Evolutionary conservation across 2,888 invertebrate genomes (phyloP), one percentile per base, ranked within the genome.

Genomic region (Mythimna pallens): DNA sequence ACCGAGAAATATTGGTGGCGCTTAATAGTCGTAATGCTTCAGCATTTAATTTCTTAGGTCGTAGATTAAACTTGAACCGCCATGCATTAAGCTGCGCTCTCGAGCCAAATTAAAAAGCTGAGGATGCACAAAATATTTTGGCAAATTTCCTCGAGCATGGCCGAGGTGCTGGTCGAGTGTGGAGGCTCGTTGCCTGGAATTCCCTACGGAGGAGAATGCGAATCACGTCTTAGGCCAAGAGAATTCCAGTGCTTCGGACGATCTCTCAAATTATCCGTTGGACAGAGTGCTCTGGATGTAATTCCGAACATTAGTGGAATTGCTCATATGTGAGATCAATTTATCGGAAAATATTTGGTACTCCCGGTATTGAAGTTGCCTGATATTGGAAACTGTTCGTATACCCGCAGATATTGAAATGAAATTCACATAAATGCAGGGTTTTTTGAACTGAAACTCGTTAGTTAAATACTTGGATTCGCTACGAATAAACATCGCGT

Each of bases 211-310:
- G 71, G 81, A 83, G 90, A 92, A 92, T 92, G 90, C 89, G 92
- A 92, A 92, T 92, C 92, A 92, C 92, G 92, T 91, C 80, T 85
- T 84, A 76, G 77, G 86, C 83, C 83, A 83, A 84, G 88, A 87
- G 89, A 89, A 90, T 91, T 87, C 89, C 81, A 80, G 78, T 80
- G 86, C 87, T 87, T 85, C 86, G 73, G 84, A 84, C 89, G 86
- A 88, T 89, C 88, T 88, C 88, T 88, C 86, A 89, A 91, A 90
- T 89, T 90, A 89, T 89, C 88, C 83, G 83, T 73, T 83, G 83
- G 86, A 84, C 87, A 85, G 81, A 85, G 86, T 85, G 82, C 88
- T 88, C 78, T 79, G 72, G 83, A 82, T 83, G 88, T 86, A 88
- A 88, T 89, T 84, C 82, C 77, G 78, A 79, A 79, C 81, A 86